Base-by-base conservation (phyloP, 37 sponge, comb jelly and placozoan genomes). In the Ianthella basta region DNA sequence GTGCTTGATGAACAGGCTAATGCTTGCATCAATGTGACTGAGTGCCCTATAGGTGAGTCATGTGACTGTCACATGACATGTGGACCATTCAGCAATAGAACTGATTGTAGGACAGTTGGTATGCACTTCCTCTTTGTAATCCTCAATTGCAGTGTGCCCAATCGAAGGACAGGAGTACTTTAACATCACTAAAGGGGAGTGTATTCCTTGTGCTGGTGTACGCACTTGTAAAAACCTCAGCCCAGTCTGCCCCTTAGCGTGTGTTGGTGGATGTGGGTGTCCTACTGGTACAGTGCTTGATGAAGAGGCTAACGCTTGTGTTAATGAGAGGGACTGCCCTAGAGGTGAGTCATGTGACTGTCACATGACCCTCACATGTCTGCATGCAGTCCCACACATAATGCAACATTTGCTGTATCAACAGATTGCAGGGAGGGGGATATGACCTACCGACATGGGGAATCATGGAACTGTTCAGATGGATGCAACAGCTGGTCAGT, bases 181-280 rank as follows among this genome's bases (percentile, higher is more conserved):
- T 57, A 57, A 57, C 18, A 18, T 18, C 18, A 57, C 18, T 15
- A 15, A 20, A 20, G 59, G 59, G 18, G 18, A 57, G 18, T 57
- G 59, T 18, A 15, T 57, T 57, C 59, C 59, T 57, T 57, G 59
- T 57, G 59, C 18, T 57, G 59, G 59, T 20, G n/a, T n/a, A n/a
- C n/a, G n/a, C n/a, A 88, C 75, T 14, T 83, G 83, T 37, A 59
- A 39, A n/a, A 60, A 35, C n/a, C 83, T 83, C 53, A 73, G 54
- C n/a, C 85, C 60, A 0, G 27, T 60, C 39, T 89, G 89, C 24
- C 79, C 55, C n/a, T 20, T 10, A 40, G 38, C 33, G 57, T 80
- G 87, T 80, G 59, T 81, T 6, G 35, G 25, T 29, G 80, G 86
- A 6, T 86, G 86, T 55, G 14, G 56, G 55, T 86, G 86, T 79